Evolutionary conservation across 2,888 invertebrate genomes (phyloP), one percentile per base, ranked within the genome.

Genomic region (Pherbina coryleti): DNA sequence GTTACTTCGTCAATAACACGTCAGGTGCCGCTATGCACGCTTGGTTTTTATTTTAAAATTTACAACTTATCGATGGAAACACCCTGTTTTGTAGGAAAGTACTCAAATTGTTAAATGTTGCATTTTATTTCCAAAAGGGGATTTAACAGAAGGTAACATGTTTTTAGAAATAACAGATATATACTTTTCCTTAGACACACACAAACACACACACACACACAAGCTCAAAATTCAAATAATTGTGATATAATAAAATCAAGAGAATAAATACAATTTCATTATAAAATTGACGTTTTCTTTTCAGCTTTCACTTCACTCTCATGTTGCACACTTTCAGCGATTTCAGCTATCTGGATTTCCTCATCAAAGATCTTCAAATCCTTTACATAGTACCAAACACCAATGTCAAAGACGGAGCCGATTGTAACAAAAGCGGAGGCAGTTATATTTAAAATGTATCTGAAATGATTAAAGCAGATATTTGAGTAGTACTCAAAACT

Each of bases 351-450:
- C 34, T 89, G 88, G 8, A 87, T 82, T 83, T 93, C 93, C 81
- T 93, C 55, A 83, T 94, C 93, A 85, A 93, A 93, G 82, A 93
- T 93, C 88, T 93, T 92, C 67, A 94, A 90, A 84, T 93, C 92
- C 86, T 93, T 94, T 1, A 93, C 93, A 84, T 91, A 92, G 87
- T 93, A 93, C 93, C 93, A 94, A 11, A 94, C 93, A 22, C 92
- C 92, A 51, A 91, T 86, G 84, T 94, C 94, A 84, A 93, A 94
- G 8, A 93, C 11, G 44, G 93, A 92, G 9, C 94, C 94, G 79
- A 94, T 90, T 17, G 91, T 86, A 11, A 93, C 92, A 82, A 94
- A 93, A 80, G 90, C 91, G 87, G 93, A 93, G 66, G 93, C 93
- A 14, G 92, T 93, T 81, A 93, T 91, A 87, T 94, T 94, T 79